Evolutionary conservation across 2,797 vertebrate species (phyloP), one percentile per base, ranked within the genome.

Genomic region (Chanos chanos): DNA sequence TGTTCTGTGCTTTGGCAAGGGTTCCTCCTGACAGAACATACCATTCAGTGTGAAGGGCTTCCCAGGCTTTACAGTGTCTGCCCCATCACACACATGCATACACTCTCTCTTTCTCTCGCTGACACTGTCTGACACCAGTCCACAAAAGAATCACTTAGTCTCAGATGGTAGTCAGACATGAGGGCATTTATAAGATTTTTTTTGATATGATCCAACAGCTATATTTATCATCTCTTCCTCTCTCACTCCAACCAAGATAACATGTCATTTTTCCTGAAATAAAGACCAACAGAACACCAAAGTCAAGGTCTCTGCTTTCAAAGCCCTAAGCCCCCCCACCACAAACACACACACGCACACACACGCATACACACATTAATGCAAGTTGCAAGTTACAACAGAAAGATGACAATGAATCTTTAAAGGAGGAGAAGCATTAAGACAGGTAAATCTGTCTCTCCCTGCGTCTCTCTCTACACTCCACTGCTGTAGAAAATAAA

Each of bases 11-110:
- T 40, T 21, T 4, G 9, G 25, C 25, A 19, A 44, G n/a, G n/a
- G 36, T 44, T 58, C 37, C 30, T 24, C 28, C 30, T 33, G 30
- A 41, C 44, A 58, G 31, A 50, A n/a, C 27, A 41, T 34, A 48
- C 25, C 53, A 70, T 64, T 67, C 40, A 44, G 60, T 48, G 47
- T 60, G 16, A 53, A 66, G 63, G 63, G 62, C 49, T 4, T 7
- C 7, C 30, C 47, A 49, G 45, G 33, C 56, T 28, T 37, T 24
- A 53, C 16, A 40, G 7, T 15, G 3, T 16, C 22, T 33, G 16
- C 19, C n/a, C 24, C 5, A 5, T 57, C 1, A 13, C 27, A 55
- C 25, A 18, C 52, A 44, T 37, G 19, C 37, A 28, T 57, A 1
- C 25, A 30, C 47, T 43, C 27, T 22, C 45, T 37, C 13, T 48